A percentile compares a stretch with the other conserved stretches of the same genome.
phyloP scores from a whole-genome alignment of 2,113 vertebrate genomes.

The Nerophis lumbriciformis region DNA sequence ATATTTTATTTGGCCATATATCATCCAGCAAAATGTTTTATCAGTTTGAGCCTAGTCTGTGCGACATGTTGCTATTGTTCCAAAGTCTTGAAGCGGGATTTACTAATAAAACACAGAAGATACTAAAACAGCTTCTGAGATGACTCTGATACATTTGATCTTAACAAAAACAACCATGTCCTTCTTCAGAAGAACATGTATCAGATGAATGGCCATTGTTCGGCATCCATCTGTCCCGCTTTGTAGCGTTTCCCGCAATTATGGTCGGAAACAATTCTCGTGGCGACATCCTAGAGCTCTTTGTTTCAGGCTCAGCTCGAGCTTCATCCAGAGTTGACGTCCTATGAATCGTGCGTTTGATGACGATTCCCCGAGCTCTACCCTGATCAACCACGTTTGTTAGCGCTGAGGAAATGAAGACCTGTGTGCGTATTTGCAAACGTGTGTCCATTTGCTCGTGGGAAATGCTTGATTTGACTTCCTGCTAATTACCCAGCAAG shows the following conservation, averaged over 20 bases:
- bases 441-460: slow-evolving; percentile 38
- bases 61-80: too few relatives aligned
- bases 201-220: slow-evolving; percentile 29
- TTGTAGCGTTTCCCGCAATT: slow-evolving; percentile 25
- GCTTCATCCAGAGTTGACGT: slow-evolving; percentile 35
- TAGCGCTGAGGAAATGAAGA: slow-evolving; percentile 32
- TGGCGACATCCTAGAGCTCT: slow-evolving; percentile 25
- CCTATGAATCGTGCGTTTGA: slow-evolving; percentile 56
- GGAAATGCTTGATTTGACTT: slow-evolving; percentile 67
- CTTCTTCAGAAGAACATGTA: slow-evolving; percentile 23
- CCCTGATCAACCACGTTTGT: slow-evolving; percentile 50
- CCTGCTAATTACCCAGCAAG: slow-evolving; percentile 71
- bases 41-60: too few relatives aligned
- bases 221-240: slow-evolving; percentile 21
- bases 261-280: slow-evolving; percentile 33
- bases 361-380: slow-evolving; percentile 40
- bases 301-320: slow-evolving; percentile 51
- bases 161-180: slow-evolving; percentile 16
- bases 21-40: too few relatives aligned
- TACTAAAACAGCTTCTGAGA: slow-evolving; percentile 3
- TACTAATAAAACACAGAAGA: not conserved
- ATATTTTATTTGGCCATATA: too few relatives aligned
- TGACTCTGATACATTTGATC: slow-evolving; percentile 10
- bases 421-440: slow-evolving; percentile 6
- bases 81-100: not conserved